Conservation (phyloP, 2,888 invertebrate species). For the Sabatieria punctata region DNA sequence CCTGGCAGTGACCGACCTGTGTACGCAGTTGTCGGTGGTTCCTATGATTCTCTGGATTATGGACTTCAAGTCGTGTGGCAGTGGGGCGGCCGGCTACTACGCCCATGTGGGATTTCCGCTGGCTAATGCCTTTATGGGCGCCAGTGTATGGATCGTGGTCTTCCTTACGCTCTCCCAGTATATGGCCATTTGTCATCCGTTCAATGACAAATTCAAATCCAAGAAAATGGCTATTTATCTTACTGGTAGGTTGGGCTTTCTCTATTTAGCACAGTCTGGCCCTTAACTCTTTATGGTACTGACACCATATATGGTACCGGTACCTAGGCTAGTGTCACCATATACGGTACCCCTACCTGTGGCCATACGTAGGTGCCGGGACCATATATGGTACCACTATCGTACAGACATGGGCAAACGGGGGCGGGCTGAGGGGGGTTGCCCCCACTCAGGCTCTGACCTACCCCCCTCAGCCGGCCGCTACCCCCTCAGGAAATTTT, state of each 20-base stretch:
- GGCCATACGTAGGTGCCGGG: no score
- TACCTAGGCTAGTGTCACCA: no score
- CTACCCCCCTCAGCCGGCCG: no score
- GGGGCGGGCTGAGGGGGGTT: no score
- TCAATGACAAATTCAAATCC: constrained; percentile 11
- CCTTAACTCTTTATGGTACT: no score
- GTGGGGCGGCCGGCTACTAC: constrained; percentile 32
- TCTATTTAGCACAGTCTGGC: not conserved
- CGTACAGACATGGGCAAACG: no score
- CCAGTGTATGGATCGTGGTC: constrained; percentile 40
- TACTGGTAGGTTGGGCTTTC: not conserved
- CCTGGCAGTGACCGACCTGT: constrained; percentile 32
- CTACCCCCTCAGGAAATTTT: no score
- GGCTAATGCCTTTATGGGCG: constrained; percentile 39
- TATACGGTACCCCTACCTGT: no score
- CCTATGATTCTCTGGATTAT: constrained; percentile 33
- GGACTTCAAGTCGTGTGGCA: constrained; percentile 25
- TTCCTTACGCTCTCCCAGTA: constrained; percentile 39
- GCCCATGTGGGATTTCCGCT: constrained; percentile 38
- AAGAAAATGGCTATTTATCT: not conserved
- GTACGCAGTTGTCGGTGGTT: constrained; percentile 37
- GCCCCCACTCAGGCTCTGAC: no score
- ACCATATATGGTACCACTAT: no score
- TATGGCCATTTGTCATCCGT: constrained; percentile 36
- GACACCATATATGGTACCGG: no score